Conservation (phyloP, 2,888 invertebrate species). For the Mycogona germanica region DNA sequence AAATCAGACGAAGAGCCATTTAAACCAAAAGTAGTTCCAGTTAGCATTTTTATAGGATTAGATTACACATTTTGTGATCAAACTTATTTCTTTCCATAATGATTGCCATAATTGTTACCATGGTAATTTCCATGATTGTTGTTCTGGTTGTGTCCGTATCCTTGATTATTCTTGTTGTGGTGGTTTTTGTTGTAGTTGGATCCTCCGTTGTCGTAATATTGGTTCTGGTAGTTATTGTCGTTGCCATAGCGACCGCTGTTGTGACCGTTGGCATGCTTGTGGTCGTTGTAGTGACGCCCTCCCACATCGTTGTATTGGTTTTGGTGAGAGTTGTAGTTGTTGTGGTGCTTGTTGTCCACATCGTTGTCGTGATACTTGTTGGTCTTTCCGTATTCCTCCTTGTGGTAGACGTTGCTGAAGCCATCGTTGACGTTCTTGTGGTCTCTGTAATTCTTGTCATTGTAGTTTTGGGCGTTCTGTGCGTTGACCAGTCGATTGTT, state of each 20-base stretch:
- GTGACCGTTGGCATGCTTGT: slow-evolving; percentile 5
- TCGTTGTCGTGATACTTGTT: slow-evolving; percentile 7
- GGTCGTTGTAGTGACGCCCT: slow-evolving; percentile 4
- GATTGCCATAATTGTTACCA: not conserved
- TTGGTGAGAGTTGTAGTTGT: slow-evolving; percentile 3
- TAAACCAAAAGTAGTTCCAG: too few species aligned
- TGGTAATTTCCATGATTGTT: not conserved
- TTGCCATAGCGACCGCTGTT: not conserved
- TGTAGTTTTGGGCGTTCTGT: slow-evolving; percentile 8
- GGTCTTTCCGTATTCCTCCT: slow-evolving; percentile 6
- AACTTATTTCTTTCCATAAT: not conserved
- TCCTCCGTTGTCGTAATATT: slow-evolving; percentile 1
- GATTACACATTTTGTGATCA: too few species aligned
- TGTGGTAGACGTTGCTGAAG: slow-evolving; percentile 9
- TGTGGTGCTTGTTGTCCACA: not conserved
- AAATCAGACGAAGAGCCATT: too few species aligned
- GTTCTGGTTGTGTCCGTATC: not conserved
- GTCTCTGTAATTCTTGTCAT: slow-evolving; percentile 10
- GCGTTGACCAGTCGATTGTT: not conserved
- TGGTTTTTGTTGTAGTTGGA: slow-evolving; percentile 5
- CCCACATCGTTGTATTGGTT: slow-evolving; percentile 8
- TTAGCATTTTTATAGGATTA: too few species aligned
- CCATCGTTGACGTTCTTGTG: slow-evolving; percentile 1
- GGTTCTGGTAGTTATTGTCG: slow-evolving; percentile 1
- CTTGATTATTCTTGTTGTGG: not conserved